phyloP scores from a whole-genome alignment of 2,888 invertebrate genomes.

The Malacosoma neustria region DNA sequence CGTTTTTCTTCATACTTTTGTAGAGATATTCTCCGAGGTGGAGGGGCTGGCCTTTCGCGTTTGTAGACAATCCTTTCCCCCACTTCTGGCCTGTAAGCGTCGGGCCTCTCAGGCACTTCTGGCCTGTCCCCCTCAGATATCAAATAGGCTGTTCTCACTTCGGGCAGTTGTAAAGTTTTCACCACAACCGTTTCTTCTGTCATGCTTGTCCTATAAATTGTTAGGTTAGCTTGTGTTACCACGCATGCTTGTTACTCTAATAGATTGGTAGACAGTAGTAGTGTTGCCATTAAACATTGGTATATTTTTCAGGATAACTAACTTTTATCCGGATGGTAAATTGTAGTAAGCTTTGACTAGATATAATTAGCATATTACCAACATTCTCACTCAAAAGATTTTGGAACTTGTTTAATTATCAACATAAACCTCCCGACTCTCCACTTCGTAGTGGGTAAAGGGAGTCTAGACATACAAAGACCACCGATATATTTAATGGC shows the following conservation, averaged over 20 bases:
- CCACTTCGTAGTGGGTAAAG: no score
- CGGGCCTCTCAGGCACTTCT: constrained; percentile 1
- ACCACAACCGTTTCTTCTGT: constrained; percentile 49
- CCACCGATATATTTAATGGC: no score
- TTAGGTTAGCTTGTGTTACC: constrained; percentile 9
- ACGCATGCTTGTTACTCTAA: constrained; percentile 47
- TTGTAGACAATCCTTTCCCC: constrained; percentile 24
- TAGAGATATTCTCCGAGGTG: constrained; percentile 49
- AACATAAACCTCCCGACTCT: no score
- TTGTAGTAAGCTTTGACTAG: no score
- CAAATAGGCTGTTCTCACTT: constrained; percentile 47
- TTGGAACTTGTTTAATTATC: no score
- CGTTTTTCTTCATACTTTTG: constrained; percentile 43
- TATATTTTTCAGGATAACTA: no score
- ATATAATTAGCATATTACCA: no score
- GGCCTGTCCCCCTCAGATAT: constrained; percentile 25
- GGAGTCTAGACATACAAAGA: no score
- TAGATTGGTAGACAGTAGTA: constrained; percentile 6
- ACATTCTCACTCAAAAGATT: no score
- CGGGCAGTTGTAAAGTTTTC: constrained; percentile 46
- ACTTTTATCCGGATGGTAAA: no score
- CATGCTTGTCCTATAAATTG: constrained; percentile 44
- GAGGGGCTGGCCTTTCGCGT: constrained; percentile 49
- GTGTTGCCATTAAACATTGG: background rate
- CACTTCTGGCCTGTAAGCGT: constrained; percentile 2